A percentile compares a stretch with the other conserved stretches of the same genome.
phyloP scores from a whole-genome alignment of 2,797 vertebrate genomes.

The Somateria mollissima region DNA sequence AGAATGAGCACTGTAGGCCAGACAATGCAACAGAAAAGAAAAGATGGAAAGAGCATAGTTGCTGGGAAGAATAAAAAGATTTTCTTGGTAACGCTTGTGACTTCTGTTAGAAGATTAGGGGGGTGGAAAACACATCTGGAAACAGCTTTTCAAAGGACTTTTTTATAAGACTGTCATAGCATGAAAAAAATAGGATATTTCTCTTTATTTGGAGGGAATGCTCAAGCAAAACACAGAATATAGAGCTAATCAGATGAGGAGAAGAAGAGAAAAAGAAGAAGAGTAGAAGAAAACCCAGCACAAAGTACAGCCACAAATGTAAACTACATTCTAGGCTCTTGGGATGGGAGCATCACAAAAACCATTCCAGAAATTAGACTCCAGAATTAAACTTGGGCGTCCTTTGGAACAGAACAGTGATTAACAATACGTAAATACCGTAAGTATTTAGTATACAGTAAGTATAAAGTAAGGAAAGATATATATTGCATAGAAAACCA shows the following conservation, averaged over 20 bases:
- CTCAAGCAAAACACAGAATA: background rate
- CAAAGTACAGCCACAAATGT: background rate
- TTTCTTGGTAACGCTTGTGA: background rate
- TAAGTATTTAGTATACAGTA: background rate
- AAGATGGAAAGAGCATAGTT: slow-evolving; percentile 29
- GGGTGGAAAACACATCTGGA: background rate
- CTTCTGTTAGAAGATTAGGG: background rate
- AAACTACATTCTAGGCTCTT: background rate
- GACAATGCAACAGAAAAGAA: slow-evolving; percentile 17
- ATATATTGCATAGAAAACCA: background rate
- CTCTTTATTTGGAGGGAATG: background rate
- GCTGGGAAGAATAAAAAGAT: slow-evolving; percentile 30
- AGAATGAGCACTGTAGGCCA: background rate
- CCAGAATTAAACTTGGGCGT: background rate
- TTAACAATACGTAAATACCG: background rate
- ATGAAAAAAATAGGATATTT: background rate
- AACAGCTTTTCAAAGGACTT: background rate
- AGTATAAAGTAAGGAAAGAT: background rate
- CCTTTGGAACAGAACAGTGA: background rate
- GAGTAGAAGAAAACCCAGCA: background rate
- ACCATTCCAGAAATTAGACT: background rate
- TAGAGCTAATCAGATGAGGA: background rate
- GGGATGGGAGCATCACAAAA: background rate
- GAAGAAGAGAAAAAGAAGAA: no score
- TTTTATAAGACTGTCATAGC: background rate